phyloP scores from a whole-genome alignment of 2,797 vertebrate species.

The Neosalanx taihuensis region DNA sequence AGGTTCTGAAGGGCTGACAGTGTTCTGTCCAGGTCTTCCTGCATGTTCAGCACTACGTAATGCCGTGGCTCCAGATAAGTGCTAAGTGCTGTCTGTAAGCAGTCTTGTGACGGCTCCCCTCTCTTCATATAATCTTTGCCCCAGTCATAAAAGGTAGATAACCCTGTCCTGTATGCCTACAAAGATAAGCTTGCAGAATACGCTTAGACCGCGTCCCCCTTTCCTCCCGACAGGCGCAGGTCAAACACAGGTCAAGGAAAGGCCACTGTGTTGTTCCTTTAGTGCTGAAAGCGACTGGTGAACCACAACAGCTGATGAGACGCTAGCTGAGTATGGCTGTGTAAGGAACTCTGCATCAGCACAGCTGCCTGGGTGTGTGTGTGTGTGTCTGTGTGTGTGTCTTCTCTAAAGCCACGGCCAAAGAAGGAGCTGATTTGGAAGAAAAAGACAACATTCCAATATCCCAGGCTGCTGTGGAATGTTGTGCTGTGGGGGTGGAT shows the following conservation, averaged over 20 bases:
- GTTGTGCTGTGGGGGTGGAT: constrained; percentile 32
- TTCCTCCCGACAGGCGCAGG: constrained; percentile 12
- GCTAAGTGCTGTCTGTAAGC: constrained; percentile 34
- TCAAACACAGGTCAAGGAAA: constrained; percentile 36
- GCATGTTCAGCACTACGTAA: constrained; percentile 20
- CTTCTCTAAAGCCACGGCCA: constrained; percentile 4
- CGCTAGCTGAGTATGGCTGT: constrained; percentile 23
- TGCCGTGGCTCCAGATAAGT: constrained; percentile 29
- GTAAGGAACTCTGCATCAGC: neutral
- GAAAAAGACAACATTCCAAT: constrained; percentile 53
- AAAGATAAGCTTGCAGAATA: constrained; percentile 16
- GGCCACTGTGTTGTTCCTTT: neutral
- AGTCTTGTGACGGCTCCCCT: constrained; percentile 15
- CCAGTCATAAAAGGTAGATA: constrained; percentile 1
- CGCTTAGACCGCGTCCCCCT: neutral
- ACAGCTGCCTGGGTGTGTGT: neutral
- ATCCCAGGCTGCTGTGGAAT: constrained; percentile 40
- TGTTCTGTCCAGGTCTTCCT: constrained; percentile 13
- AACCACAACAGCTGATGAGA: constrained; percentile 46
- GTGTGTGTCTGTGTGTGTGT: neutral
- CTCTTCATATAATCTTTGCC: neutral
- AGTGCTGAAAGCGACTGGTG: constrained; percentile 4
- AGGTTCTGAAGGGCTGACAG: constrained; percentile 40
- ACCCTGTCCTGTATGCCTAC: neutral
- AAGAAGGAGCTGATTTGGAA: constrained; percentile 24